Percentiles rank a stretch among this genome's conserved stretches.
Evolutionary conservation across 2,888 invertebrate genomes (phyloP).

Genomic region (Fabriciana adippe): DNA sequence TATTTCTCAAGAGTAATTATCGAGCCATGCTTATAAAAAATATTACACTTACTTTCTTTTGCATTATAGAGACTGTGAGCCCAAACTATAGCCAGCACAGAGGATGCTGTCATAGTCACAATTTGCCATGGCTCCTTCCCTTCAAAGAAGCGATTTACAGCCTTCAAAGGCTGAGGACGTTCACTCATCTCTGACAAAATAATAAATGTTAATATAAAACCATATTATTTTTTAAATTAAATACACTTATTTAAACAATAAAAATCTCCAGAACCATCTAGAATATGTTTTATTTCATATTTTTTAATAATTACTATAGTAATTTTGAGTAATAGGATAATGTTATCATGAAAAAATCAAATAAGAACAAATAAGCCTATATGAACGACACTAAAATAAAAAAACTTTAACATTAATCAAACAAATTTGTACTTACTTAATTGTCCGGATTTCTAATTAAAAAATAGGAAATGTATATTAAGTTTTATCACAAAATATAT

Average conservation of each 20-base stretch:
- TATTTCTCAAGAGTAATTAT: neutral
- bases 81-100: slow-evolving; percentile 88
- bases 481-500: slow-evolving; percentile 17
- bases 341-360: neutral
- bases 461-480: neutral
- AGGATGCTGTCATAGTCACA: slow-evolving; percentile 88
- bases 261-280: neutral
- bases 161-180: slow-evolving; percentile 68
- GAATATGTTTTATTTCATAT: neutral
- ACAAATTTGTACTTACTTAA: slow-evolving; percentile 3
- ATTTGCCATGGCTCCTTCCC: slow-evolving; percentile 92
- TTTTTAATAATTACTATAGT: neutral
- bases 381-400: no score
- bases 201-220: neutral
- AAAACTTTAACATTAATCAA: neutral
- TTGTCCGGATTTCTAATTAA: neutral
- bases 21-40: slow-evolving; percentile 1
- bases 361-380: neutral
- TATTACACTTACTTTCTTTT: slow-evolving; percentile 84
- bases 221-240: no score
- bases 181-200: slow-evolving; percentile 61
- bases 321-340: neutral
- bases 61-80: slow-evolving; percentile 87
- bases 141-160: slow-evolving; percentile 84
- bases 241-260: neutral